Conservation (phyloP, 2,113 vertebrate genomes). For the Gobiocypris rarus region DNA sequence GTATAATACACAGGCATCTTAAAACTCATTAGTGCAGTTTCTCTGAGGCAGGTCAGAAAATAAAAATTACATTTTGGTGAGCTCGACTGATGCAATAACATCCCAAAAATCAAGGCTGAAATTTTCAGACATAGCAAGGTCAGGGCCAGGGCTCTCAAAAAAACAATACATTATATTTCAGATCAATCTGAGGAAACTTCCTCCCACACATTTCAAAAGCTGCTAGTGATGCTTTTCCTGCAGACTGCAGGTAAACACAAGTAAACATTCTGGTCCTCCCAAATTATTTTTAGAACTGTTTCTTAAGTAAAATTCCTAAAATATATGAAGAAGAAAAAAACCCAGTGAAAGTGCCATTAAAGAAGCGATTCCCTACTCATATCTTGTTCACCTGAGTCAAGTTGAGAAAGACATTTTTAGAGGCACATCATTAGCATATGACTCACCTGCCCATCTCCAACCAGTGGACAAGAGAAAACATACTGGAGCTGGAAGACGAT, state of each 20-base stretch:
- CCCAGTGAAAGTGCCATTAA: not conserved
- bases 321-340: not conserved
- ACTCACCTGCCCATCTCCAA: constrained; percentile 78
- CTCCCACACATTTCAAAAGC: not conserved
- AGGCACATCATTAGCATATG: not conserved
- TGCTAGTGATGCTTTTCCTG: not conserved
- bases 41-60: not conserved
- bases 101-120: not conserved
- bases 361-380: not conserved
- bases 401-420: not conserved
- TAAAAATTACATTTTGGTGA: not conserved
- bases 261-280: not conserved
- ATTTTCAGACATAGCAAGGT: not conserved
- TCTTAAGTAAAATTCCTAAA: not conserved
- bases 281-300: constrained; percentile 9
- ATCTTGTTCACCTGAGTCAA: not conserved
- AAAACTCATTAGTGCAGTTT: not conserved
- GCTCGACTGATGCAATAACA: not conserved
- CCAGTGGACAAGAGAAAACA: constrained; percentile 75
- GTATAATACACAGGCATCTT: not conserved
- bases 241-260: constrained; percentile 17
- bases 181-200: not conserved
- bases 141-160: not conserved
- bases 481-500: constrained; percentile 92
- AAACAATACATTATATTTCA: not conserved